These are phyloP conservation scores for Phodopus roborovskii DNA, from an alignment of 2,113 vertebrate species.

Conservation along the genomic window DNA sequence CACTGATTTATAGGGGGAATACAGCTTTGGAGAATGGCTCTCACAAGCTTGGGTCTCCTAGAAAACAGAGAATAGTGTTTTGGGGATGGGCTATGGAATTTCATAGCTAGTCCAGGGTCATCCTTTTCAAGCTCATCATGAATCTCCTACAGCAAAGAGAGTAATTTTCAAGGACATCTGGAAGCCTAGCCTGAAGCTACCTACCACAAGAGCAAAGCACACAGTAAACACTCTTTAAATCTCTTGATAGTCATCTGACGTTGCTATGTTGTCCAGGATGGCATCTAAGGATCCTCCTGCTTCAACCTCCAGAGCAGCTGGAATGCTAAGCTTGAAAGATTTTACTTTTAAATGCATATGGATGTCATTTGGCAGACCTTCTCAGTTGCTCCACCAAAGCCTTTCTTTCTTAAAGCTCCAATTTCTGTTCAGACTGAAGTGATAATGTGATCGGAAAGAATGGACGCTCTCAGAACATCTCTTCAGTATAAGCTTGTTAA, in stretches of 20 bases:
- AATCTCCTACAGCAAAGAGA: background rate
- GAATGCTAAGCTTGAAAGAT: background rate
- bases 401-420: slow-evolving; percentile 24
- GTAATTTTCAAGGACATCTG: background rate
- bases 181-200: background rate
- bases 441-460: background rate
- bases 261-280: background rate
- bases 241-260: too few species aligned
- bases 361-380: background rate
- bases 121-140: background rate
- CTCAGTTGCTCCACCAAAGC: background rate
- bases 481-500: background rate
- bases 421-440: background rate
- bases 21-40: background rate
- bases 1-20: background rate
- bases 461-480: too few species aligned
- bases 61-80: background rate
- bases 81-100: background rate
- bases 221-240: background rate
- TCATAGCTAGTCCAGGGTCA: background rate
- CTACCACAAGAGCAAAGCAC: background rate
- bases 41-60: background rate
- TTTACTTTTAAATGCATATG: background rate
- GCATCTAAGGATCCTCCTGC: background rate
- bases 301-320: background rate